phyloP scores from a whole-genome alignment of 2,888 invertebrate species.

The Caenorhabditis sp. region DNA sequence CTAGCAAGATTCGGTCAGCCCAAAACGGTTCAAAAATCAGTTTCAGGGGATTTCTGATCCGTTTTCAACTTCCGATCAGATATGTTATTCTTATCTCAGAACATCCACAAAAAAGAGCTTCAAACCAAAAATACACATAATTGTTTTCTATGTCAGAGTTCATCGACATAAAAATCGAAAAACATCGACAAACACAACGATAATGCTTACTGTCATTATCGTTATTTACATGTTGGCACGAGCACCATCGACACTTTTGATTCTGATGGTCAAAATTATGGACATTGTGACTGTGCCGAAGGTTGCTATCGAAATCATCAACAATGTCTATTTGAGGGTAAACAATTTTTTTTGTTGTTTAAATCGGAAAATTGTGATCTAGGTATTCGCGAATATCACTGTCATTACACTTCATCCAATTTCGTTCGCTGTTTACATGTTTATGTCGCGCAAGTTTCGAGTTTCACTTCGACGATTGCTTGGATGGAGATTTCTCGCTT shows the following conservation, averaged over 20 bases:
- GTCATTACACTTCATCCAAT: slow-evolving; percentile 57
- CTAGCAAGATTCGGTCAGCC: no score
- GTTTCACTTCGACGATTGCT: slow-evolving; percentile 43
- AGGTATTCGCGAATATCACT: slow-evolving; percentile 47
- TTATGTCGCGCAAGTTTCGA: slow-evolving; percentile 56
- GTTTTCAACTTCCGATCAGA: no score
- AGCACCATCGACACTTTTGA: slow-evolving; percentile 46
- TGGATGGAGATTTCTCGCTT: slow-evolving; percentile 47
- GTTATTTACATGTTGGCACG: slow-evolving; percentile 54
- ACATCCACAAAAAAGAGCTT: background rate
- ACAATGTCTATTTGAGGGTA: slow-evolving; percentile 37
- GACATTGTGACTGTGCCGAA: slow-evolving; percentile 34
- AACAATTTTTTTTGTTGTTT: background rate
- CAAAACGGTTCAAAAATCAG: no score
- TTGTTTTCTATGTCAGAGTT: slow-evolving; percentile 32
- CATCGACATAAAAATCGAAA: slow-evolving; percentile 37
- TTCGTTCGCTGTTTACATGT: slow-evolving; percentile 56
- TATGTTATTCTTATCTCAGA: no score
- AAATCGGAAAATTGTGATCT: background rate
- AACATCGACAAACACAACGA: slow-evolving; percentile 49
- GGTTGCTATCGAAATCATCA: slow-evolving; percentile 33
- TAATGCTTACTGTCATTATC: slow-evolving; percentile 59
- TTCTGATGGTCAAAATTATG: slow-evolving; percentile 45
- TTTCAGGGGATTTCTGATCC: no score
- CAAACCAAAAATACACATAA: no score